These are phyloP conservation scores for Poecilia gillii DNA, from an alignment of 2,797 vertebrate genomes.

Conservation along the genomic window DNA sequence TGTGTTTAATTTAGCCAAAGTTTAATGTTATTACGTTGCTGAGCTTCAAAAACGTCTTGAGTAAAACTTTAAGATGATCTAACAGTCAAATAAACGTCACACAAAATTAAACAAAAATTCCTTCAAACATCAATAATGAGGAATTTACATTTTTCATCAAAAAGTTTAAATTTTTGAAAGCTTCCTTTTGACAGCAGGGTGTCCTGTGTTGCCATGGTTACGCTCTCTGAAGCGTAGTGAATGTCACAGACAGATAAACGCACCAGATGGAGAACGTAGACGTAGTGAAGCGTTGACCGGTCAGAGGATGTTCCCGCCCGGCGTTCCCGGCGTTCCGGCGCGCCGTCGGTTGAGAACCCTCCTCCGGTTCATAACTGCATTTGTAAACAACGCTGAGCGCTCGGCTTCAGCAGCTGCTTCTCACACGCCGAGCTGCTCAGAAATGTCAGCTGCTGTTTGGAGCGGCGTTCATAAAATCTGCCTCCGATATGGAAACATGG, in stretches of 20 bases:
- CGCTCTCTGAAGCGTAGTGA: background rate
- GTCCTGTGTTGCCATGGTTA: background rate
- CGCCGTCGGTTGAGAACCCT: background rate
- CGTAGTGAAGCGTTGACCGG: background rate
- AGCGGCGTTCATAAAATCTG: background rate
- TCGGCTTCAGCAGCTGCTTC: slow-evolving; percentile 1
- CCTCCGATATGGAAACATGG: background rate
- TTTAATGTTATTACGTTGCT: background rate
- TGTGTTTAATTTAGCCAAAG: background rate
- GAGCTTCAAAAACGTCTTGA: background rate
- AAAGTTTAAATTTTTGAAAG: background rate
- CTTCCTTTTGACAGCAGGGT: no score
- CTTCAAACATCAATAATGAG: background rate
- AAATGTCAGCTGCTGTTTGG: slow-evolving; percentile 2
- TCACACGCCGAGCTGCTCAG: slow-evolving; percentile 1
- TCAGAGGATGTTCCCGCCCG: background rate
- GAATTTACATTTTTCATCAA: background rate
- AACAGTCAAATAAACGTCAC: background rate
- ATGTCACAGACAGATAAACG: background rate
- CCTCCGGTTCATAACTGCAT: background rate
- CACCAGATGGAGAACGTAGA: background rate
- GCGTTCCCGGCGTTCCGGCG: background rate
- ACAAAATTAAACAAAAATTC: background rate
- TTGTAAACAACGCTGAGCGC: background rate
- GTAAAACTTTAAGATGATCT: background rate